A percentile compares a stretch with the other conserved stretches of the same genome.
Evolutionary conservation across 2,113 vertebrate species (phyloP).

Genomic region (Hepsetus odoe): DNA sequence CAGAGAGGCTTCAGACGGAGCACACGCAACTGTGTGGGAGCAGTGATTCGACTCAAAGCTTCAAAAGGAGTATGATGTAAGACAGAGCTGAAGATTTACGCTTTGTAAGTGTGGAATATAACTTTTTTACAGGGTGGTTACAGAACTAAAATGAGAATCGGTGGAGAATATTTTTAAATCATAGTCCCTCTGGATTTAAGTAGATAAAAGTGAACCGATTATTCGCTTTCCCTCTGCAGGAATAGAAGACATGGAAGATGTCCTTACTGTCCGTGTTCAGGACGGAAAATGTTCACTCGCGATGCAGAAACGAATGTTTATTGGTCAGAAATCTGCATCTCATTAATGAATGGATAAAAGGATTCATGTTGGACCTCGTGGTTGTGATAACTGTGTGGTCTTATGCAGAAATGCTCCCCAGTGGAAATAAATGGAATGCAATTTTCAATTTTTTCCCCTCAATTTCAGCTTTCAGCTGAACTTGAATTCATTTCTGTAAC

Average conservation of each 20-base stretch:
- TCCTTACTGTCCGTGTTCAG: neutral
- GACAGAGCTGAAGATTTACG: neutral
- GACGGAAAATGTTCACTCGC: too few species aligned
- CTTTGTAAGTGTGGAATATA: neutral
- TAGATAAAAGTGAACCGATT: neutral
- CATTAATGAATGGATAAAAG: too few species aligned
- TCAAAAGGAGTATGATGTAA: conserved; percentile 2
- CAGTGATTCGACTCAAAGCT: neutral
- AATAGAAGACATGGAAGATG: neutral
- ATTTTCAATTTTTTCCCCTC: too few species aligned
- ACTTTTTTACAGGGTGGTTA: conserved; percentile 3
- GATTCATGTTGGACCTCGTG: too few species aligned
- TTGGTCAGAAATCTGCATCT: too few species aligned
- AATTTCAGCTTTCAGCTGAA: too few species aligned
- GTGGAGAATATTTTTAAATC: neutral
- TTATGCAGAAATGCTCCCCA: too few species aligned
- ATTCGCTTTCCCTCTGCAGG: neutral
- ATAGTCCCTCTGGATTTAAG: neutral
- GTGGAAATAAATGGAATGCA: too few species aligned
- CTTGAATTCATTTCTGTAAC: too few species aligned
- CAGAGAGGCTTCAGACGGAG: neutral
- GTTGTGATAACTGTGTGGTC: too few species aligned
- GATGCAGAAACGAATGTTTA: too few species aligned
- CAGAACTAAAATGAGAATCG: neutral
- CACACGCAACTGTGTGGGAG: neutral